Conservation (phyloP, 2,888 invertebrate genomes). For the Phanerotoma sp. region DNA sequence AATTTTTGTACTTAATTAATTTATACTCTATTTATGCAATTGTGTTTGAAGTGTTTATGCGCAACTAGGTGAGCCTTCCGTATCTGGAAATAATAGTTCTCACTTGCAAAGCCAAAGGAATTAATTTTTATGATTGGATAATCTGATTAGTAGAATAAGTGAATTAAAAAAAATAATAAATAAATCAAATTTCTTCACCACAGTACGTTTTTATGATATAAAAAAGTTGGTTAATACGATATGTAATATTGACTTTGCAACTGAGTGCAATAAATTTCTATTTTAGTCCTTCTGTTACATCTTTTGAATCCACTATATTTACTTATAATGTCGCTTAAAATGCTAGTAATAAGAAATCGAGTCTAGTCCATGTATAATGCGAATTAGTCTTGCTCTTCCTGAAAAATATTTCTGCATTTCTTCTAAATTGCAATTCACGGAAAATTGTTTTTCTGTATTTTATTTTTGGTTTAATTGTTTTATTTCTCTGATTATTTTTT, state of each 20-base stretch:
- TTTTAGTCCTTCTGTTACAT: conserved; percentile 25
- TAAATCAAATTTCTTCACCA: background rate
- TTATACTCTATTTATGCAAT: conserved; percentile 54
- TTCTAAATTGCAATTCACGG: no score
- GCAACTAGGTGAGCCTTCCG: conserved; percentile 52
- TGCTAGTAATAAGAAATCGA: conserved; percentile 55
- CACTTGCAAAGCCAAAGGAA: conserved; percentile 40
- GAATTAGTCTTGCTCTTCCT: conserved; percentile 52
- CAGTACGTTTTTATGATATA: background rate
- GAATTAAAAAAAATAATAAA: background rate
- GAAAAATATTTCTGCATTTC: conserved; percentile 40
- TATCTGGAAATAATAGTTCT: conserved; percentile 38
- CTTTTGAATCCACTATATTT: conserved; percentile 35
- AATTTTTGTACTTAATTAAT: conserved; percentile 58
- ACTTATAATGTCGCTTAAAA: conserved; percentile 45
- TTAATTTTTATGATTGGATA: conserved; percentile 10
- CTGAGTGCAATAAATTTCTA: conserved; percentile 32
- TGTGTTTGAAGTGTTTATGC: conserved; percentile 40
- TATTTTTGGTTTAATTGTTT: no score
- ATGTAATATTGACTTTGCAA: conserved; percentile 37
- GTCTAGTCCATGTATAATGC: conserved; percentile 57
- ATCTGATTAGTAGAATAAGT: background rate
- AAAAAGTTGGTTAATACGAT: background rate
- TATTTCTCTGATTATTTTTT: conserved; percentile 36
- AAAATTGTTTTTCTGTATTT: no score